These are phyloP conservation scores for Hyppa rectilinea DNA, from an alignment of 2,888 invertebrate genomes.

Conservation along the genomic window DNA sequence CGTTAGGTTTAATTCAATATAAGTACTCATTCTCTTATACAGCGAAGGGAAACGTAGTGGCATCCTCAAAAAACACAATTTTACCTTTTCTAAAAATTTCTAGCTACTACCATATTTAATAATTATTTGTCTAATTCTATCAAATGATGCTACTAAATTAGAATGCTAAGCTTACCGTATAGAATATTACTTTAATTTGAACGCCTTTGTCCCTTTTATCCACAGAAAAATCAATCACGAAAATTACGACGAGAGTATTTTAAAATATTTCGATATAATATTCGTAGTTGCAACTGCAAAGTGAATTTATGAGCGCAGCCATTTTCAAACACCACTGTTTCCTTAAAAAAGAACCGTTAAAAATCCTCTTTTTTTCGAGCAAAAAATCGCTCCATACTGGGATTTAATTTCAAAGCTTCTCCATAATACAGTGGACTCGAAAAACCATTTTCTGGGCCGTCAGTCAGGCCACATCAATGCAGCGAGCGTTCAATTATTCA, in stretches of 20 bases:
- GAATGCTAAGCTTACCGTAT: not conserved
- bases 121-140: no score
- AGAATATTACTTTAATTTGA: not conserved
- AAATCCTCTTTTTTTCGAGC: constrained; percentile 21
- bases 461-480: constrained; percentile 60
- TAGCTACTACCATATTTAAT: no score
- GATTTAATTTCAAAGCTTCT: constrained; percentile 55
- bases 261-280: not conserved
- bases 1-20: not conserved
- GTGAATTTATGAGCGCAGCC: constrained; percentile 20
- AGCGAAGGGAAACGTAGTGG: not conserved
- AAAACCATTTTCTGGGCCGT: constrained; percentile 65
- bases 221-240: not conserved
- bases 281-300: not conserved
- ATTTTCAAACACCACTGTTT: constrained; percentile 23
- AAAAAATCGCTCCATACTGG: constrained; percentile 36
- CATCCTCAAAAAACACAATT: no score
- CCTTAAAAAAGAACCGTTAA: constrained; percentile 13
- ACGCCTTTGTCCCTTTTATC: not conserved
- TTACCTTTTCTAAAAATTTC: no score
- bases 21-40: not conserved
- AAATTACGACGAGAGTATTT: not conserved
- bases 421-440: constrained; percentile 55
- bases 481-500: constrained; percentile 63
- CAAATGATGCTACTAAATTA: not conserved